Evolutionary conservation across 2,113 vertebrate species (phyloP).

Genomic region (Sylvia atricapilla): DNA sequence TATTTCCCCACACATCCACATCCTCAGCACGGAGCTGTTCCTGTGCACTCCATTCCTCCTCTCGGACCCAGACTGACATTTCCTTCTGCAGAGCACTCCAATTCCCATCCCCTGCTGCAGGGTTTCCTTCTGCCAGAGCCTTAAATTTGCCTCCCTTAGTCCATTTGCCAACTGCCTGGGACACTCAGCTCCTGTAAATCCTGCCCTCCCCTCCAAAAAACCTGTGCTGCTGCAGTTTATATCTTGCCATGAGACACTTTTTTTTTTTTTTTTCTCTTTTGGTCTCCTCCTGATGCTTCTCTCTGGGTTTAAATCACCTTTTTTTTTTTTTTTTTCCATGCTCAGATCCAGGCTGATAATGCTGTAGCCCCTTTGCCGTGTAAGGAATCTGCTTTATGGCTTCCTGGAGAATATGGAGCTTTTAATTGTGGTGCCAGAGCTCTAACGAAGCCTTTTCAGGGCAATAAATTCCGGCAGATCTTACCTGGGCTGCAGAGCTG

Average conservation of each 20-base stretch:
- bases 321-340: not conserved
- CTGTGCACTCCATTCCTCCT: not conserved
- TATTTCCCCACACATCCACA: not conserved
- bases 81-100: constrained; percentile 1
- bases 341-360: not conserved
- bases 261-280: not conserved
- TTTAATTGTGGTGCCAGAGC: constrained; percentile 4
- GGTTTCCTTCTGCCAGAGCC: constrained; percentile 45
- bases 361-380: not conserved
- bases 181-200: constrained; percentile 7
- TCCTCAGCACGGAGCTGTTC: not conserved
- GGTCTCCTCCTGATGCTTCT: not conserved
- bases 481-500: not conserved
- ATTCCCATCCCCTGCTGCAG: not conserved
- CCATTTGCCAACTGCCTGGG: constrained; percentile 23
- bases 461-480: not conserved
- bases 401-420: not conserved
- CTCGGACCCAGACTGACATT: not conserved
- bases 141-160: constrained; percentile 25
- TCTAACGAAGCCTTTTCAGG: not conserved
- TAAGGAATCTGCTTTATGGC: not conserved
- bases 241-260: not conserved
- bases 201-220: constrained; percentile 14
- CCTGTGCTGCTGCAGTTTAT: not conserved
- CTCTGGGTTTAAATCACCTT: not conserved